Conservation (phyloP, 2,888 invertebrate species). For the Brenthis ino region DNA sequence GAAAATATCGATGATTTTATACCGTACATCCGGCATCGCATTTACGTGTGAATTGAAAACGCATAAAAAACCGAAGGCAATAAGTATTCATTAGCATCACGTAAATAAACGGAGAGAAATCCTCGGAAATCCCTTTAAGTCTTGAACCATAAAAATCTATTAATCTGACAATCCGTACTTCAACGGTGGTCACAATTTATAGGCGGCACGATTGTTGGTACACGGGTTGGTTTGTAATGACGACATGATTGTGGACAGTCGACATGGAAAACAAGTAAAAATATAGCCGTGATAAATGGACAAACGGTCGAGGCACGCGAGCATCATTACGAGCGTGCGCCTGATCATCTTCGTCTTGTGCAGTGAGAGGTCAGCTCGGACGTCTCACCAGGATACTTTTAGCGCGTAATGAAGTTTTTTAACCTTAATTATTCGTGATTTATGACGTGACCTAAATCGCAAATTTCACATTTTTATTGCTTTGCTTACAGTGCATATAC, state of each 20-base stretch:
- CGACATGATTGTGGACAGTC: conserved; percentile 77
- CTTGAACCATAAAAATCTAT: conserved; percentile 67
- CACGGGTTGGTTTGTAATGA: conserved; percentile 74
- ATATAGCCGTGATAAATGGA: conserved; percentile 75
- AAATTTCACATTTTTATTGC: conserved; percentile 1
- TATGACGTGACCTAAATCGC: not conserved
- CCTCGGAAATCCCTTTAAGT: conserved; percentile 50
- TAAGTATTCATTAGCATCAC: conserved; percentile 45
- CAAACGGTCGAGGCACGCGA: conserved; percentile 62
- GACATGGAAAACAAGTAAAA: conserved; percentile 77
- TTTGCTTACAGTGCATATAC: not conserved
- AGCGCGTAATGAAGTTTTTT: conserved; percentile 17
- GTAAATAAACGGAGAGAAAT: conserved; percentile 43
- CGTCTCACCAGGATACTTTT: conserved; percentile 27
- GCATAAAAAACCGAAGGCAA: conserved; percentile 44
- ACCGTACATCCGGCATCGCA: conserved; percentile 40
- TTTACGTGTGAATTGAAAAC: conserved; percentile 36
- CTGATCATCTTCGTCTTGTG: conserved; percentile 44
- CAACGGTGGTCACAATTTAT: conserved; percentile 78
- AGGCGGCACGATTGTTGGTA: conserved; percentile 64
- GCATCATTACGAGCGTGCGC: conserved; percentile 59
- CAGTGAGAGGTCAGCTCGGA: conserved; percentile 45
- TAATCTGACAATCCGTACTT: conserved; percentile 68
- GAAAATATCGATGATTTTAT: conserved; percentile 46
- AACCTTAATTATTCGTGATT: conserved; percentile 12